Evolutionary conservation across 2,113 vertebrate genomes (phyloP).

Genomic region (Emydocephalus ijimae): DNA sequence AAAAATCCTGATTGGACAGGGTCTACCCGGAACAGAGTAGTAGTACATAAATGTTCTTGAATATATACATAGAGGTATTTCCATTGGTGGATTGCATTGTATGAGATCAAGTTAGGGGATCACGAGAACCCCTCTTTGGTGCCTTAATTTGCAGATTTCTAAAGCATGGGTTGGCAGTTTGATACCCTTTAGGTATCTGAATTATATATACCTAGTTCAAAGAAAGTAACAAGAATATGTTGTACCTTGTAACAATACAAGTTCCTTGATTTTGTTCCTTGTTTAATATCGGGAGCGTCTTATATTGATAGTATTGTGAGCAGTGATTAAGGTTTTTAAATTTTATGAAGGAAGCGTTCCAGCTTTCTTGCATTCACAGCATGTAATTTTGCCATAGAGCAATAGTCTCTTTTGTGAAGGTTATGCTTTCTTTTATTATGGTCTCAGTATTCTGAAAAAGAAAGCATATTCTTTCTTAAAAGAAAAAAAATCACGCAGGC

Average conservation of each 20-base stretch:
- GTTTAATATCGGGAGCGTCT: background rate
- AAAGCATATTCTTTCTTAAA: background rate
- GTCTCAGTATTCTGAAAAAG: background rate
- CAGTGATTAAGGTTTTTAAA: background rate
- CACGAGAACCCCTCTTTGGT: background rate
- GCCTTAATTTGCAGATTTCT: background rate
- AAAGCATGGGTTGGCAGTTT: background rate
- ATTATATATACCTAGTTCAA: no score
- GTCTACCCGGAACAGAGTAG: background rate
- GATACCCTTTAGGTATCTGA: no score
- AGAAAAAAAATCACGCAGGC: background rate
- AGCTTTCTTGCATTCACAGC: background rate
- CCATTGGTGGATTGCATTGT: background rate
- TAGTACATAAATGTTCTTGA: background rate
- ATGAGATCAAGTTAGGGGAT: no score
- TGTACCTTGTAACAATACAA: background rate
- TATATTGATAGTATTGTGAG: background rate
- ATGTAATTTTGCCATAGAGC: background rate
- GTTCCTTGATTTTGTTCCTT: background rate
- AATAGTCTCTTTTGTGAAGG: background rate
- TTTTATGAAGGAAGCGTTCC: background rate
- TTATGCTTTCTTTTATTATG: background rate
- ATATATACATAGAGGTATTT: background rate
- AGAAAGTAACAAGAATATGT: no score
- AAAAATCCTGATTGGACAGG: background rate